phyloP scores from a whole-genome alignment of 2,113 vertebrate species.

The Oxygymnocypris stewartii region DNA sequence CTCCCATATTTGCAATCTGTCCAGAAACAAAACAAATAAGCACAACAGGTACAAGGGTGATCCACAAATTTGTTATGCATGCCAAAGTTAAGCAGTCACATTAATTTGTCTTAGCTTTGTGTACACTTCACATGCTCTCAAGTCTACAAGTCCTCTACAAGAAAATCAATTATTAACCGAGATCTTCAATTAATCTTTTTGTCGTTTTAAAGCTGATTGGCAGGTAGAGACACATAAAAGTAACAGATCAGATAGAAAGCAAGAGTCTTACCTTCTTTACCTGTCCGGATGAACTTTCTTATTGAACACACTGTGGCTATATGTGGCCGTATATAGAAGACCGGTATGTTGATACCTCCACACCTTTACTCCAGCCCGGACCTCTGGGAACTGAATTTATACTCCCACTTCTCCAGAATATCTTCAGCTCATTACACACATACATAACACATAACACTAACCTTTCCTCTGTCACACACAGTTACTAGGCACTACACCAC shows the following conservation, averaged over 20 bases:
- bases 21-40: constrained; percentile 22
- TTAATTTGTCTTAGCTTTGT: background rate
- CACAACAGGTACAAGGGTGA: background rate
- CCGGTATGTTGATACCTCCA: background rate
- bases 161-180: constrained; percentile 3
- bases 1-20: constrained; percentile 28
- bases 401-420: constrained; percentile 12
- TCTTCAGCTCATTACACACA: constrained; percentile 17
- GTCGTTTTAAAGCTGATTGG: background rate
- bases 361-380: constrained; percentile 38
- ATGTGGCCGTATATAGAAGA: background rate
- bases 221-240: background rate
- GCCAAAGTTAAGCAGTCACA: background rate
- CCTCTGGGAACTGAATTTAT: constrained; percentile 37
- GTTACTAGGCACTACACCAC: background rate
- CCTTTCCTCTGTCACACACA: constrained; percentile 29
- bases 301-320: background rate
- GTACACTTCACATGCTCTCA: background rate
- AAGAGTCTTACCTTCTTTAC: constrained; percentile 4
- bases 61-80: background rate
- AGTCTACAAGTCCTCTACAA: background rate
- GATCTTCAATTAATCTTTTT: background rate
- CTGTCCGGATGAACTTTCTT: background rate
- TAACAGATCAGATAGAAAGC: background rate
- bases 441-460: constrained; percentile 18